These are phyloP conservation scores for Myiagra hebetior DNA, from an alignment of 2,113 vertebrate species.

Conservation along the genomic window DNA sequence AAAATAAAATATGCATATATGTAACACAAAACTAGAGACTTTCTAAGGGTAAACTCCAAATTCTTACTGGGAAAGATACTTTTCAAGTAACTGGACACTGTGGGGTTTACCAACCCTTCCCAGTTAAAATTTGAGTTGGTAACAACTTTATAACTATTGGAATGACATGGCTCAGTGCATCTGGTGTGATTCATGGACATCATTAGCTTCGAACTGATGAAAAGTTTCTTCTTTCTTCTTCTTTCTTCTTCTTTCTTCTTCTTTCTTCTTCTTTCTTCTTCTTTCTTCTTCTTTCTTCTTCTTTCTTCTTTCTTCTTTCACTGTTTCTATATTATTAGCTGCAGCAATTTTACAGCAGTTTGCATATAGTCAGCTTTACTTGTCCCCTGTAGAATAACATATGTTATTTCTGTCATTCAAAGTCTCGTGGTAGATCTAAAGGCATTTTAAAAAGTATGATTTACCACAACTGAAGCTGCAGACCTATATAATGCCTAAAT, in stretches of 20 bases:
- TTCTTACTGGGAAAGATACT: not conserved
- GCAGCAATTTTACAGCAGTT: not conserved
- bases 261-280: no score
- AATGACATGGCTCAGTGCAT: not conserved
- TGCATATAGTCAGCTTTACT: not conserved
- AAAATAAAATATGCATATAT: not conserved
- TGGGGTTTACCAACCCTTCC: not conserved
- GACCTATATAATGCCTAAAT: not conserved
- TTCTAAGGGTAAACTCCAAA: not conserved
- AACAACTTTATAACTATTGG: not conserved
- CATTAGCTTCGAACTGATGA: not conserved
- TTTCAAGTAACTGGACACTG: not conserved
- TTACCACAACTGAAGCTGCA: not conserved
- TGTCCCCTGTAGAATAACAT: not conserved
- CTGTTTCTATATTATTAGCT: not conserved
- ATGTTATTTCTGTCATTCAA: not conserved
- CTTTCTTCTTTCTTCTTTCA: not conserved
- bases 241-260: not conserved
- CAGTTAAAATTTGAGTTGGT: not conserved
- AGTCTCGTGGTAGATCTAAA: not conserved
- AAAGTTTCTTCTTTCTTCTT: not conserved
- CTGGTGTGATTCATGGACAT: not conserved
- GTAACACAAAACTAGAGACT: not conserved
- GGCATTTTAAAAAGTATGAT: not conserved
- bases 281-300: no score